Base-by-base conservation (phyloP, 2,888 invertebrate species). In the Nomada fucata region DNA sequence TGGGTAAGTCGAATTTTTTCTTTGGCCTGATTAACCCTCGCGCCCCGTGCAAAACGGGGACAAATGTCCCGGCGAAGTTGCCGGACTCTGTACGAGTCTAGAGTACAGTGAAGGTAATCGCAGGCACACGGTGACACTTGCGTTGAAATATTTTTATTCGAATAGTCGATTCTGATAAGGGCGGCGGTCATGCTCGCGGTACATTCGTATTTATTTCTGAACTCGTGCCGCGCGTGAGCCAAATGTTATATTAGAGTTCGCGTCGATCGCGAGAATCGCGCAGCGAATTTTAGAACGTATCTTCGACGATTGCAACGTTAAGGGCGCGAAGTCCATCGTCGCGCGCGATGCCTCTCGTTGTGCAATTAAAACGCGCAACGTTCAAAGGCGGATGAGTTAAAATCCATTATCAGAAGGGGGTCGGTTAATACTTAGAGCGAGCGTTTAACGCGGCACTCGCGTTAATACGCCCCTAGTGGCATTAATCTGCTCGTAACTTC, bases 1-100 rank as follows among this genome's bases (percentile, higher is more conserved):
- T 95, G 98, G 98, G 99, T 99, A 96, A 97, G 98, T 96, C 20
- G 11, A 53, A 52, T 59, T 52, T 5, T 29, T n/a, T 15, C 4
- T 20, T 15, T 2, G 23, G 18, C 18, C 5, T n/a, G 36, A 36
- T 7, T 7, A 36, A 36, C 36, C 36, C 36, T 7, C 7, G 29
- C 29, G 7, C 29, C 0, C 29, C 7, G 29, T 29, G 29, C 29
- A 7, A 29, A 29, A 29, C 29, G 29, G 29, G 5, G 7, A 36
- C 47, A 15, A 47, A 15, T 15, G 47, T 47, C 47, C 11, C 47
- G 47, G 47, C 10, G 36, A 36, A 36, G 36, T 36, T 36, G 36
- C 36, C 7, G 36, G 36, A 7, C 0, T 7, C 5, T 0, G 36
- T 36, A 7, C 0, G 36, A 36, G 1, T 7, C 36, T 36, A 7